phyloP scores from a whole-genome alignment of 2,888 invertebrate species.

The Pachliopta kotzebuea region DNA sequence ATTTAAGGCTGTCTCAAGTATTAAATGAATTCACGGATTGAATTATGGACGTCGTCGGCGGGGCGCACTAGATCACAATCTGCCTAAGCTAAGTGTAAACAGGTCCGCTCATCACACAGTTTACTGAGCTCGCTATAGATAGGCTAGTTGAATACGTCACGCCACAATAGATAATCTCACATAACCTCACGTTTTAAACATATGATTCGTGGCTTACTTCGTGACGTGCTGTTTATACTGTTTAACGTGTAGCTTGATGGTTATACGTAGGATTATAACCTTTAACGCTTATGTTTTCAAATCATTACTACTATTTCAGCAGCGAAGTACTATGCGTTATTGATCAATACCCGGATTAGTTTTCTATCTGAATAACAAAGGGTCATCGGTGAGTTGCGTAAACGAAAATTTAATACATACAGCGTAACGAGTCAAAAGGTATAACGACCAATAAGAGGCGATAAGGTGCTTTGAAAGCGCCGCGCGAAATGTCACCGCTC shows the following conservation, averaged over 20 bases:
- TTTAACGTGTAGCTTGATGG: too few relatives aligned
- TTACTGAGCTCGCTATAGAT: constrained; percentile 42
- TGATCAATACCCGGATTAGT: neutral
- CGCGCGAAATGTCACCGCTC: constrained; percentile 72
- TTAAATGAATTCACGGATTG: constrained; percentile 73
- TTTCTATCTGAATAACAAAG: neutral
- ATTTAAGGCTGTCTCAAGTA: constrained; percentile 74
- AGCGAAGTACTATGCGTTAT: neutral
- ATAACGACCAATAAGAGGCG: constrained; percentile 25
- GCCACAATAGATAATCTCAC: constrained; percentile 39
- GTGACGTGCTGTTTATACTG: constrained; percentile 25
- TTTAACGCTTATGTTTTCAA: constrained; percentile 14
- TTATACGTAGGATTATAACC: neutral
- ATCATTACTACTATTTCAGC: constrained; percentile 21
- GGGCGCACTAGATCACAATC: constrained; percentile 67
- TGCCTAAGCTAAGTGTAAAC: constrained; percentile 58
- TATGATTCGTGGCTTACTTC: constrained; percentile 24
- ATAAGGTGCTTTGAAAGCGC: constrained; percentile 35
- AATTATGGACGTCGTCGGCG: constrained; percentile 69
- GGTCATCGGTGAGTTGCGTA: neutral
- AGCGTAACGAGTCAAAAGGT: constrained; percentile 14
- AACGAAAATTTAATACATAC: constrained; percentile 2
- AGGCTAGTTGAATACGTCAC: constrained; percentile 50
- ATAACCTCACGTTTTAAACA: constrained; percentile 34
- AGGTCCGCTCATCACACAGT: constrained; percentile 57